Evolutionary conservation across 2,113 vertebrate genomes (phyloP), one percentile per base, ranked within the genome.

Genomic region (Pipa parva): DNA sequence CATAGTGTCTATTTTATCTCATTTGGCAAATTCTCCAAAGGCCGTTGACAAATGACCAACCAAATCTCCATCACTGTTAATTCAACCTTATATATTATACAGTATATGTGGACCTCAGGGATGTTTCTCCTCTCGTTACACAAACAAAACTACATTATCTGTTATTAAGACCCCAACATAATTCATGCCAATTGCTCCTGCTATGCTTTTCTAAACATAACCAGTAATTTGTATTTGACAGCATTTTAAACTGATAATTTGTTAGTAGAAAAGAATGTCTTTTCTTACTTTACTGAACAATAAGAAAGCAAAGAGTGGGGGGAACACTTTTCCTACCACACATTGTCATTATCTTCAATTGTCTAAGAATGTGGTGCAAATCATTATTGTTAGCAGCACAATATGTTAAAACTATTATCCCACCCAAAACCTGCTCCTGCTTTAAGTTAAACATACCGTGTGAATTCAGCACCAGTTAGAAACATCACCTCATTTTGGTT

Each of bases 101-200:
- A n/a, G n/a, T n/a, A 69, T 52, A 69, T 45, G 56, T 37, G 65
- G 57, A 69, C 65, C 57, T 52, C 12, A 59, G 65, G 65, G 65
- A 69, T 69, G 46, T 60, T 54, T 60, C 24, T 54, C 36, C 59
- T 59, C 52, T 60, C 24, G 33, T 69, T 60, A 60, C 57, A 69
- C 65, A 60, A 69, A 60, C 48, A 69, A 69, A 69, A 69, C 65
- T 5, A 15, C n/a, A 52, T 69, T 69, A 69, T 59, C 46, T 69
- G 46, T 60, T 45, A 60, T 68, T 68, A 68, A 68, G 56, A 60
- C 56, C 45, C 56, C 45, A 27, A 52, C 48, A 54, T 25, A 42
- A 24, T 49, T 25, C 25, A 59, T 52, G 55, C 18, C 33, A 26
- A 60, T 52, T 60, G 48, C 46, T 51, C 65, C 59, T 29, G n/a